Base-by-base conservation (phyloP, 2,888 invertebrate species). In the Achlya flavicornis region DNA sequence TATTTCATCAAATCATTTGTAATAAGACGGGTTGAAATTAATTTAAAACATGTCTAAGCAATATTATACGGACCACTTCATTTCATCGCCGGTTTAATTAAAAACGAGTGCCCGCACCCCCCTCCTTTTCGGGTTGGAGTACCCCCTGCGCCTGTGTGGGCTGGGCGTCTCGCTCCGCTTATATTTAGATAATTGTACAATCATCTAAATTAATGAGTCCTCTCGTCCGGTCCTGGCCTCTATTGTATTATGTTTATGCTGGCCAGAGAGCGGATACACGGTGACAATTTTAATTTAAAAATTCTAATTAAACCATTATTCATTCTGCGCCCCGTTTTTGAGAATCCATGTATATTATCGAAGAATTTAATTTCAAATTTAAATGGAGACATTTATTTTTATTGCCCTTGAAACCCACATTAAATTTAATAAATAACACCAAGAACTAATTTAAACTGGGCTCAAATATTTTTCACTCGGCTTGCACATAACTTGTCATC, bases 111-210 rank as follows among this genome's bases (percentile, higher is more conserved):
- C 90, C 92, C 91, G 86, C 86, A 81, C 92, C 90, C 89, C 89
- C 90, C 89, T 85, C 88, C 87, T 86, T 91, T 92, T 91, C 89
- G 92, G 91, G 92, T 88, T 89, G 89, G 86, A 85, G 88, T 87
- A 84, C 89, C 89, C 91, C 90, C 88, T 82, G 73, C 82, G 85
- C 84, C 85, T 87, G 85, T 87, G 86, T 85, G 89, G 90, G 88
- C 89, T 85, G 89, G 90, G 88, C 89, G 92, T 88, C 90, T 90
- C 92, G 88, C 90, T 90, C 85, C 90, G 92, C 91, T 93, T 93
- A 93, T 93, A 93, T 93, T 93, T 93, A 93, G 93, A 93, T 93
- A 93, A 93, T 93, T 93, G 93, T 93, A 93, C 93, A 93, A 93
- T 93, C 93, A 93, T 93, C 93, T 93, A 93, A 93, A 93, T 93